A percentile compares a stretch with the other conserved stretches of the same genome.
Conservation (phyloP, 2,113 vertebrate genomes). For the Nycticryphes semicollaris region DNA sequence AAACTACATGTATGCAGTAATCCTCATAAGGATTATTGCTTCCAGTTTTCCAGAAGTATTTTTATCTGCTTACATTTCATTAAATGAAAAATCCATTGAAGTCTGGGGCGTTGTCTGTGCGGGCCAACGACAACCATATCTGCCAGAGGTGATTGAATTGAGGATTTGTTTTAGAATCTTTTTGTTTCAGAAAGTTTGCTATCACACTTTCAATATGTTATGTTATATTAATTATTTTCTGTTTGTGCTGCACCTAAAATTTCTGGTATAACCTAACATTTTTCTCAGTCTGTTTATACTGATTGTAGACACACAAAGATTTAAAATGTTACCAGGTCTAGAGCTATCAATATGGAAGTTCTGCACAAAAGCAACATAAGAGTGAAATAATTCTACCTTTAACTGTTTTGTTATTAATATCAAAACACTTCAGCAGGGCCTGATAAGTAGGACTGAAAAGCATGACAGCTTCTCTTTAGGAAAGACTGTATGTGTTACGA, state of each 20-base stretch:
- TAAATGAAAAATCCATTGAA: neutral
- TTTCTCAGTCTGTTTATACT: neutral
- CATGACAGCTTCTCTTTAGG: neutral
- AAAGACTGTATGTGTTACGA: slow-evolving; percentile 4
- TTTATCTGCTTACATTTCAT: neutral
- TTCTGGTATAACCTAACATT: neutral
- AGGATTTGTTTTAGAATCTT: neutral
- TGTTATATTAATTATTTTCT: fast-evolving
- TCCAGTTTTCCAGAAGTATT: neutral
- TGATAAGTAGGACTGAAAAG: neutral
- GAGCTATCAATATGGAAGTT: neutral
- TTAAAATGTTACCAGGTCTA: neutral
- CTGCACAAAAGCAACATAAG: neutral
- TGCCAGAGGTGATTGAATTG: neutral
- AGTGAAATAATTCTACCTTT: neutral
- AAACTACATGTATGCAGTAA: fast-evolving
- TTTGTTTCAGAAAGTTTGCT: neutral
- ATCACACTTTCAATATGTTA: neutral
- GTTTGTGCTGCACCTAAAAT: neutral
- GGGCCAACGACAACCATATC: neutral
- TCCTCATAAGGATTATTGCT: neutral
- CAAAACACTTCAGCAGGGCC: neutral
- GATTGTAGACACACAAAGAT: fast-evolving
- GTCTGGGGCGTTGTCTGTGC: neutral
- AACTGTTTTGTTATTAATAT: neutral